Base-by-base conservation (phyloP, 2,888 invertebrate species). In the Listrodromus nycthemerus region DNA sequence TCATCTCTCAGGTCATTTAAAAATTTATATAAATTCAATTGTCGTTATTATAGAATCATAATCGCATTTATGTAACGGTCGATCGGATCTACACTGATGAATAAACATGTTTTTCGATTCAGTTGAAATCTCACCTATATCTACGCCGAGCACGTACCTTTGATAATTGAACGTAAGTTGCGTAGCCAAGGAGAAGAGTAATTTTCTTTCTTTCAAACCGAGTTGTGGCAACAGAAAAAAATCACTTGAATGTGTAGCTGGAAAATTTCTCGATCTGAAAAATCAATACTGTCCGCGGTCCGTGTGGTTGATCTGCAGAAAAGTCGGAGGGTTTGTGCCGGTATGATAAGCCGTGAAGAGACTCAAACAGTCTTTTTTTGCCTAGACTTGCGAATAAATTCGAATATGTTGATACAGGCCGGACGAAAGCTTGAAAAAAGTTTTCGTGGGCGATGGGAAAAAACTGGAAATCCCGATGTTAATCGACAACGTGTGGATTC, bases 401-500 rank as follows among this genome's bases (percentile, higher is more conserved):
- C 16, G 16, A 58, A 30, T 13, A 3, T 41, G 50, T 50, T 50
- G 50, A 50, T 19, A 58, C 30, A 58, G 16, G 13, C 10, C 58
- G 13, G 24, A 55, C 16, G 52, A 52, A 2, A 21, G 52, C 10
- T 55, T 55, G 21, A 10, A 10, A 24, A 21, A 55, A 55, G 19
- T 52, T 52, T 8, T 21, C 19, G 52, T 52, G 21, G 6, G 21
- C 52, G 52, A 52, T 10, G 8, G 10, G 52, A 24, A 10, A 10
- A 21, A 21, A 21, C 55, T 13, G 58, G 24, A 27, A 58, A 30
- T 16, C 58, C 30, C 58, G 16, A 58, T 30, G 58, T 27, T 58
- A 30, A 58, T 58, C 58, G 27, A 30, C 27, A 58, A 58, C 58
- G 30, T 58, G 24, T 58, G 58, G 58, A 30, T 58, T 30, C 58